phyloP scores from a whole-genome alignment of 2,888 invertebrate genomes.

The Orthosia cruda region DNA sequence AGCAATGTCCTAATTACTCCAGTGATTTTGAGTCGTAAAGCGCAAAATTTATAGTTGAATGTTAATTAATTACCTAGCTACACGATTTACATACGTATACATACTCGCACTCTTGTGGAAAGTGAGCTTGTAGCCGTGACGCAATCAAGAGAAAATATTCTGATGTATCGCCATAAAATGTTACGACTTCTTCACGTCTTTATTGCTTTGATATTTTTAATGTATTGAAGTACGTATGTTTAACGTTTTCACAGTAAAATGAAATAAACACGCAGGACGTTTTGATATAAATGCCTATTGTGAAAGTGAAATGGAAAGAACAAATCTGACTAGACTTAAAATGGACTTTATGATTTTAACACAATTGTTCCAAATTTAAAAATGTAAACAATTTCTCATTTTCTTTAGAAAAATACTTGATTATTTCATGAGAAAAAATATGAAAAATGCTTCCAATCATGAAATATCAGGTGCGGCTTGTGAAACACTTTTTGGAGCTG shows the following conservation, averaged over 20 bases:
- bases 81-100: constrained; percentile 26
- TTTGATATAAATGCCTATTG: not conserved
- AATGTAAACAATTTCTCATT: too few relatives aligned
- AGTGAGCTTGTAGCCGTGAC: constrained; percentile 7
- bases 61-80: constrained; percentile 49
- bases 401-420: not conserved
- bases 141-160: constrained; percentile 35
- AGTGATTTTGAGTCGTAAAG: constrained; percentile 52
- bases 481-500: constrained; percentile 13
- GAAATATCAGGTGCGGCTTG: constrained; percentile 41
- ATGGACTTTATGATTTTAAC: too few relatives aligned
- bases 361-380: too few relatives aligned
- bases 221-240: not conserved
- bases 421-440: not conserved
- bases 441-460: constrained; percentile 7
- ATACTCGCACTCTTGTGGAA: not conserved
- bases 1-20: constrained; percentile 43
- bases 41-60: constrained; percentile 54
- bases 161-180: constrained; percentile 29
- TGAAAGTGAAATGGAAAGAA: not conserved
- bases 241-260: constrained; percentile 1
- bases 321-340: too few relatives aligned
- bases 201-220: constrained; percentile 31
- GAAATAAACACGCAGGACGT: not conserved
- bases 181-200: constrained; percentile 28